These are phyloP conservation scores for Notarius lentiginosus DNA, from an alignment of 2,113 vertebrate genomes.

Conservation along the genomic window DNA sequence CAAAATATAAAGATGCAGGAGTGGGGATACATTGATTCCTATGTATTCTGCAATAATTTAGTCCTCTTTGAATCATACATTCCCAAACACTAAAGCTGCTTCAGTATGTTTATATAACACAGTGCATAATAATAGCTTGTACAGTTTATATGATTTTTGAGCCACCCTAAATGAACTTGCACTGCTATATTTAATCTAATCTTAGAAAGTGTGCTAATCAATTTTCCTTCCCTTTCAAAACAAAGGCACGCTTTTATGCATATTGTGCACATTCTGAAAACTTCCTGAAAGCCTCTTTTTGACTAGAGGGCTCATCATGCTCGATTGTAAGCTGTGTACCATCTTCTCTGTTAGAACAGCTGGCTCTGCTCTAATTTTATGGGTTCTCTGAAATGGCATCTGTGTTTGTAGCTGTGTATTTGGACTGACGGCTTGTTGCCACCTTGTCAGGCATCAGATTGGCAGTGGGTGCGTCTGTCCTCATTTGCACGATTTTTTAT, in stretches of 20 bases:
- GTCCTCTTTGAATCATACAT: not conserved
- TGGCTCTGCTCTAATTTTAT: not conserved
- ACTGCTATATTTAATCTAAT: not conserved
- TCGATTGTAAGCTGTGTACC: too few relatives aligned
- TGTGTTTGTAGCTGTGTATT: conserved; percentile 3
- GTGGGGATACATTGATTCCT: not conserved
- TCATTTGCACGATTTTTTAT: conserved; percentile 25
- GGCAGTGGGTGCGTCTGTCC: conserved; percentile 14
- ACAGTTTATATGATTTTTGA: not conserved
- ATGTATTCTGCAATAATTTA: not conserved
- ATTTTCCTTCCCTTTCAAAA: not conserved
- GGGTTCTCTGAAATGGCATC: not conserved
- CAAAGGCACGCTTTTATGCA: not conserved
- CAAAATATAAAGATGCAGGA: not conserved
- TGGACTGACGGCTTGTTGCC: not conserved
- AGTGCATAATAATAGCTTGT: not conserved
- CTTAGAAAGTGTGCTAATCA: not conserved
- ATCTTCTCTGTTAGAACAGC: conserved; percentile 2
- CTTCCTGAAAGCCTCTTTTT: not conserved
- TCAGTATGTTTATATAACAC: not conserved
- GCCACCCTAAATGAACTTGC: not conserved
- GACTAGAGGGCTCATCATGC: not conserved
- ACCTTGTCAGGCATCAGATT: conserved; percentile 11
- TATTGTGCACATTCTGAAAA: not conserved
- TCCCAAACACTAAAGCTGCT: not conserved